Percentiles rank a stretch among this genome's conserved stretches.
Evolutionary conservation across 2,113 vertebrate genomes (phyloP).

Genomic region (Sinocyclocheilus rhinocerous): DNA sequence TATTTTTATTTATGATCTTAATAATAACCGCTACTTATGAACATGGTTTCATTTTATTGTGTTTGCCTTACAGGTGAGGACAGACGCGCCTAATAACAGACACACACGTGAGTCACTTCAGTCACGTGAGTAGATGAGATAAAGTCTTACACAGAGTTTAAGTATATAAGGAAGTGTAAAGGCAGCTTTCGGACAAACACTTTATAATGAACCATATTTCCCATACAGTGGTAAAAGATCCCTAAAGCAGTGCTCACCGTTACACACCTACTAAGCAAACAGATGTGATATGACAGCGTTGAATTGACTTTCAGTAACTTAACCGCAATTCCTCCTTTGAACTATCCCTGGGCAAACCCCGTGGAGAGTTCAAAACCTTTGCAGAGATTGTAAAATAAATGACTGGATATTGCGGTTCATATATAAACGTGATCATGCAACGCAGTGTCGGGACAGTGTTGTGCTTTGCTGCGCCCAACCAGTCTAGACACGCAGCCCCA

Average conservation of each 20-base stretch:
- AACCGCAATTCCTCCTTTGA: slow-evolving; percentile 23
- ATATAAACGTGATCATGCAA: neutral
- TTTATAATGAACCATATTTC: neutral
- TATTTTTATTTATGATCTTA: neutral
- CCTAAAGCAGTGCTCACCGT: slow-evolving; percentile 40
- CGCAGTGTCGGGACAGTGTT: neutral
- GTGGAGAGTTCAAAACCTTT: neutral
- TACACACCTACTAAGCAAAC: slow-evolving; percentile 68
- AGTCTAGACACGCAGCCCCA: slow-evolving; percentile 25
- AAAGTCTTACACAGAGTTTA: neutral
- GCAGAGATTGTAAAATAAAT: slow-evolving; percentile 17
- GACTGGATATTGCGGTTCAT: neutral
- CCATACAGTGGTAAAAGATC: neutral
- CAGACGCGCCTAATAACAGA: neutral
- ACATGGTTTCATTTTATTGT: neutral
- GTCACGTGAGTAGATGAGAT: neutral
- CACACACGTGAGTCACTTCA: neutral
- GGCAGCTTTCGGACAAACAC: neutral
- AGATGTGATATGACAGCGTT: slow-evolving; percentile 16
- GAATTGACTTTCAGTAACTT: neutral
- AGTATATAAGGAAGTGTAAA: slow-evolving; percentile 5
- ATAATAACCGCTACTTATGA: neutral
- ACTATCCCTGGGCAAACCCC: slow-evolving; percentile 16
- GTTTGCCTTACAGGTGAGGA: slow-evolving; percentile 4
- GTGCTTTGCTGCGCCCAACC: neutral